Percentiles rank a stretch among this genome's conserved stretches.
These are phyloP conservation scores for Microchirus variegatus DNA, from an alignment of 2,797 vertebrate species.

Conservation along the genomic window DNA sequence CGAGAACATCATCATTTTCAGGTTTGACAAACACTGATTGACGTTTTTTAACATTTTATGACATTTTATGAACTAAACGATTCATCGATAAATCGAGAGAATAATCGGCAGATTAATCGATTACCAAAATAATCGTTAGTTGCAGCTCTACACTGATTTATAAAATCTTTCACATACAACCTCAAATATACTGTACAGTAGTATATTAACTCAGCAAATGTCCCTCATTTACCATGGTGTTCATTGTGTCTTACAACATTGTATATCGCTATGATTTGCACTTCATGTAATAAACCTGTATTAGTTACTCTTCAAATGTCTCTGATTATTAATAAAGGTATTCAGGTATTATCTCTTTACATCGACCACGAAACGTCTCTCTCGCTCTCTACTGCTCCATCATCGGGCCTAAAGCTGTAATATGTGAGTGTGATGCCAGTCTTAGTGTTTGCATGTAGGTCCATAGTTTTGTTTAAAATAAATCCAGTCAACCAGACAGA, in stretches of 20 bases:
- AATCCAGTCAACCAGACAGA: slow-evolving; percentile 75
- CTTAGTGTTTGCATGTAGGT: slow-evolving; percentile 43
- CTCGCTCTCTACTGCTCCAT: slow-evolving; percentile 32
- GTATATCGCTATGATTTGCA: not conserved
- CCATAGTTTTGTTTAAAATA: slow-evolving; percentile 67
- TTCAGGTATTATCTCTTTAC: not conserved
- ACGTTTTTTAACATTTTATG: too few species aligned
- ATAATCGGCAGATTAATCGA: too few species aligned
- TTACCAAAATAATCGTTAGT: too few species aligned
- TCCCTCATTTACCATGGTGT: not conserved
- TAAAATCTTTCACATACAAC: slow-evolving; percentile 1
- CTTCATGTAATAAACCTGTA: not conserved
- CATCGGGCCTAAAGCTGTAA: slow-evolving; percentile 21
- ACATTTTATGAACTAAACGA: too few species aligned
- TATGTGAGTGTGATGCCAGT: not conserved
- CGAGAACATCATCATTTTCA: too few species aligned
- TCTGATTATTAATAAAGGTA: not conserved
- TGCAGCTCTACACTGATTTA: too few species aligned
- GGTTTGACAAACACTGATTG: too few species aligned
- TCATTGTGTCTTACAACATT: not conserved
- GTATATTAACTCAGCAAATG: not conserved
- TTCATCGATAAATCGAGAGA: too few species aligned
- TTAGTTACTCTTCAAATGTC: not conserved
- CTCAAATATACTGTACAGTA: not conserved
- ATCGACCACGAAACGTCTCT: slow-evolving; percentile 2